phyloP scores from a whole-genome alignment of 1,140 invertebrate species.

The Proales similis region DNA sequence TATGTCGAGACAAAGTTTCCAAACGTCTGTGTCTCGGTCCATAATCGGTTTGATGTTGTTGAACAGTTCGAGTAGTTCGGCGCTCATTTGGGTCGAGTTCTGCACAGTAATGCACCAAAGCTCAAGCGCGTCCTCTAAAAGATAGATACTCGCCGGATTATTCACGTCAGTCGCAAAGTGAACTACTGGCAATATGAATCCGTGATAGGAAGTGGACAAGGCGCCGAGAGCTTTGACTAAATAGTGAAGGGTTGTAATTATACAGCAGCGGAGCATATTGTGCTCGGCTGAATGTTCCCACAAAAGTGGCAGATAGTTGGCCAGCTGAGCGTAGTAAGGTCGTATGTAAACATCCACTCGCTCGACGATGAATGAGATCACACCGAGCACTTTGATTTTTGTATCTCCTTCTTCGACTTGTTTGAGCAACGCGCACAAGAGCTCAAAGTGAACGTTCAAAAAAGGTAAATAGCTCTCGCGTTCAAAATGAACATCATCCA shows the following conservation, averaged over 20 bases:
- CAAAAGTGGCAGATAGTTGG: conserved; percentile 72
- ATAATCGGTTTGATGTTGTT: conserved; percentile 68
- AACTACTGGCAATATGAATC: conserved; percentile 69
- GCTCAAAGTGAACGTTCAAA: conserved; percentile 66
- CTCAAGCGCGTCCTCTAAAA: conserved; percentile 81
- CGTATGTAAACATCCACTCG: conserved; percentile 68
- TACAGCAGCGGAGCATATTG: conserved; percentile 81
- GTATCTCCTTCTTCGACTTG: conserved; percentile 84
- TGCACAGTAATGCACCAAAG: conserved; percentile 77
- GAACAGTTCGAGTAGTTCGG: conserved; percentile 63
- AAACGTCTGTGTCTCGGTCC: conserved; percentile 71
- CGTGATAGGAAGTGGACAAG: conserved; percentile 57
- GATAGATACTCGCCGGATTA: conserved; percentile 72
- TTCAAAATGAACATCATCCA: conserved; percentile 87
- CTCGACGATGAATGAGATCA: conserved; percentile 80
- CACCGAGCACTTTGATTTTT: conserved; percentile 76
- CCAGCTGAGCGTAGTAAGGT: conserved; percentile 62
- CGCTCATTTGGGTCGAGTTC: conserved; percentile 58
- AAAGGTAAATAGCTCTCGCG: conserved; percentile 69
- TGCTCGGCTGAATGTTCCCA: conserved; percentile 80
- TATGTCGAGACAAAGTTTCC: conserved; percentile 68
- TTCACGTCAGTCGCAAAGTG: conserved; percentile 67
- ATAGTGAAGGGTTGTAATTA: conserved; percentile 74
- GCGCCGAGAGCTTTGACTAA: conserved; percentile 64
- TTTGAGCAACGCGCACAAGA: conserved; percentile 73